phyloP scores from a whole-genome alignment of 2,113 vertebrate species.

The Excalfactoria chinensis region DNA sequence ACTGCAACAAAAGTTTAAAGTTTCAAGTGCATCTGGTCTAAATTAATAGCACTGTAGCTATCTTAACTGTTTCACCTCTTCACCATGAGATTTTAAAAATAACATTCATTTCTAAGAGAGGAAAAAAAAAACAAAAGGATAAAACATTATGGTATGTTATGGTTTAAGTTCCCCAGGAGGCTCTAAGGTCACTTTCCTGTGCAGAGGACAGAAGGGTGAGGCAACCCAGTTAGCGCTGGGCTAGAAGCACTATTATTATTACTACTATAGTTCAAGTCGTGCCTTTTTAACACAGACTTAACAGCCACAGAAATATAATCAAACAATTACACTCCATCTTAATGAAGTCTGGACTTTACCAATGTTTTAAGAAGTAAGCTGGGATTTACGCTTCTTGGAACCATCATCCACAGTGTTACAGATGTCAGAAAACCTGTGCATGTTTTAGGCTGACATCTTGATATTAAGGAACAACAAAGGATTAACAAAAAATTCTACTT shows the following conservation, averaged over 20 bases:
- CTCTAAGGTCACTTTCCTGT: neutral
- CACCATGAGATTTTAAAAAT: neutral
- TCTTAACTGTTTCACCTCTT: neutral
- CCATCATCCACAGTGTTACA: neutral
- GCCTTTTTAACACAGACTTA: neutral
- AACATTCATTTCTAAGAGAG: neutral
- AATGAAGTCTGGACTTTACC: neutral
- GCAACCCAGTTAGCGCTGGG: neutral
- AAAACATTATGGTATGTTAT: rapidly evolving
- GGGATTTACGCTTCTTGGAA: neutral
- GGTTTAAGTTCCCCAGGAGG: neutral
- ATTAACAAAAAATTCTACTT: neutral
- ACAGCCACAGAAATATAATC: neutral
- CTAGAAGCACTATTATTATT: neutral
- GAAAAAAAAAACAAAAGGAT: neutral
- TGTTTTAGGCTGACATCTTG: neutral
- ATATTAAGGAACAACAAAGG: neutral
- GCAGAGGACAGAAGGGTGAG: neutral
- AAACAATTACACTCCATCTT: neutral
- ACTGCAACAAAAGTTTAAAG: neutral
- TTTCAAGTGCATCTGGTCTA: neutral
- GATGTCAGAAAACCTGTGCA: neutral
- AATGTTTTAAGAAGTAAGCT: neutral
- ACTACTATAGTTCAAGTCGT: neutral
- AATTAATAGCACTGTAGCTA: neutral